Base-by-base conservation (phyloP, 2,113 vertebrate genomes). In the Arvicanthis niloticus region DNA sequence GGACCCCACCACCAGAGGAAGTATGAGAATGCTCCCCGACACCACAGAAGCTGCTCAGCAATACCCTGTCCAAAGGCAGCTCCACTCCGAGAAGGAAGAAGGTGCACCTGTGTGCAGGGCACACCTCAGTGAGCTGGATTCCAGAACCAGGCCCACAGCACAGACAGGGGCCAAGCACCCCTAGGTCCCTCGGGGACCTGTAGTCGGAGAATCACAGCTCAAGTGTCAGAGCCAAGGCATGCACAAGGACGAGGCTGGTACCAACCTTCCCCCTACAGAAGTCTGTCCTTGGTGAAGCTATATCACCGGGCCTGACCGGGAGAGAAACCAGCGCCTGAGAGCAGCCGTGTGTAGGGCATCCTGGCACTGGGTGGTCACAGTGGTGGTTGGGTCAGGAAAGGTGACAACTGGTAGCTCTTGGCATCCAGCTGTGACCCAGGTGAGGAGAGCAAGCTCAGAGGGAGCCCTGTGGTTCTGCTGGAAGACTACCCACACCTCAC, bases 351-450 rank as follows among this genome's bases (percentile, higher is more conserved):
- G 96, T 97, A 24, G 56, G 51, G 93, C 31, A 91, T 91, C 95
- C 97, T 94, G 98, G 98, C 98, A 97, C 96, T 96, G 93, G 91
- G 97, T 95, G 96, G 96, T 98, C 98, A 98, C 99, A 99, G 98
- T 98, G 98, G 97, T 97, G 98, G 98, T 40, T 91, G 81, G 97
- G 97, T 97, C 94, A 68, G 81, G 89, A 93, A 13, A 80, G 95
- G 88, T 15, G 97, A 96, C 88, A 86, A 96, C 60, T 51, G 68
- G 68, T 29, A 80, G 95, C 96, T 95, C 93, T 56, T 67, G 26
- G 93, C 88, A 75, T 73, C 45, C 96, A 81, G 98, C 98, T 29
- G 91, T 67, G 98, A 99, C 99, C 99, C 98, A 98, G 97, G 98
- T 96, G 98, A 97, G 98, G 89, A 97, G 7, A 95, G 93, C 95